Evolutionary conservation across 1,140 invertebrate genomes (phyloP), one percentile per base, ranked within the genome.

Genomic region (Elymnias hypermnestra): DNA sequence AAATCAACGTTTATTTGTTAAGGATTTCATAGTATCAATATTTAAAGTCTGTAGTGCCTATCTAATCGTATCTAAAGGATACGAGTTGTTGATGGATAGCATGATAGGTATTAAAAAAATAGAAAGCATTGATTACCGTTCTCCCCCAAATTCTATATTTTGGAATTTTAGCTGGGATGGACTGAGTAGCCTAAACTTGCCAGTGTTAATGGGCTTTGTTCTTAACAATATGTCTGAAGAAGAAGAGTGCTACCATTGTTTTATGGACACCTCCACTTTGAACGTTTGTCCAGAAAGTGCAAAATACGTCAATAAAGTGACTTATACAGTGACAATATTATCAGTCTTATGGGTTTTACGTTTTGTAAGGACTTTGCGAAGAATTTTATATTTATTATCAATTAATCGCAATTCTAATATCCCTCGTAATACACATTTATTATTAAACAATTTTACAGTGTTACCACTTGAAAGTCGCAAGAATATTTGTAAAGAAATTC

Each of bases 51-150:
- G 83, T 2, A 60, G 93, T 9, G 90, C 82, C 1, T 91, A 87
- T 57, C 58, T 88, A 19, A 58, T 92, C n/a, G 87, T 89, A 1
- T 89, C 91, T 59, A 53, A 70, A 38, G 90, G 89, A 6, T 92
- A 89, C 53, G 91, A 93, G 54, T 90, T 92, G 1, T 93, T 91
- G 92, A 57, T 92, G 49, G 84, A 89, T 2, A 93, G 92, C 61
- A 82, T 82, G 9, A 22, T 5, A 9, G 33, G 17, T 15, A 12
- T 40, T 40, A 40, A 26, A 23, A 25, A 21, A 10, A 40, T 40
- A 40, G 17, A 8, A 8, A 9, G 23, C 5, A 13, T 17, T 26
- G 26, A 90, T 91, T 60, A 67, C 61, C 4, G 65, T 41, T n/a
- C 52, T 91, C 68, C 88, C 81, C 76, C 89, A 33, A 63, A 88